Evolutionary conservation across 2,113 vertebrate species (phyloP), one percentile per base, ranked within the genome.

Genomic region (Zootoca vivipara): DNA sequence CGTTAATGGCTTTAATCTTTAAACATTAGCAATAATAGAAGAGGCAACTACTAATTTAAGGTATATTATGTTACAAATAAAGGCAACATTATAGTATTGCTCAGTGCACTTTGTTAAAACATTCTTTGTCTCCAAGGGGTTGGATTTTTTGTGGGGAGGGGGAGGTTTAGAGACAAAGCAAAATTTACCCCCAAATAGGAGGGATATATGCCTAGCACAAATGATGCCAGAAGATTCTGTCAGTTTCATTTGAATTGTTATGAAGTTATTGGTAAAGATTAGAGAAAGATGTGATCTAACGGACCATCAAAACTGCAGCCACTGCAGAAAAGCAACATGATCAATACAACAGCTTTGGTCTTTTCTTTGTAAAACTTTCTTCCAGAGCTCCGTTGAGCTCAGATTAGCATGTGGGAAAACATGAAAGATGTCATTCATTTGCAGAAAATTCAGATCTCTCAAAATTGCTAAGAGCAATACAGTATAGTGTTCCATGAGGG

Each of bases 1-100:
- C 46, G 65, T 26, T 83, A 80, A 72, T 85, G 70, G 79, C 82
- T 69, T 9, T 82, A 90, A 83, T 9, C 46, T 84, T 87, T 82
- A 4, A 52, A 85, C 65, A 69, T 64, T 80, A 80, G 70, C 85
- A 93, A 86, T 77, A 28, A 0, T 65, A 78, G 83, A 87, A 83
- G n/a, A 4, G 33, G 0, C 2, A 13, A 46, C 35, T 73, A 88
- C 88, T 79, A 2, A 7, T 86, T 88, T 75, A 33, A 85, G 73
- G 13, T 1, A 84, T 67, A 74, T 86, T 90, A 75, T 83, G 26
- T 89, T 83, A 40, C 74, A 89, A 89, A 1, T 58, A 40, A 87
- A 87, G 38, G 46, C n/a, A 86, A 88, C 1, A 26, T 22, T n/a
- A 16, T 2, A 72, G 1, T 70, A 73, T 15, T 40, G 28, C 30